Evolutionary conservation across 2,797 vertebrate species (phyloP), one percentile per base, ranked within the genome.

Genomic region (Myotis vivesi): DNA sequence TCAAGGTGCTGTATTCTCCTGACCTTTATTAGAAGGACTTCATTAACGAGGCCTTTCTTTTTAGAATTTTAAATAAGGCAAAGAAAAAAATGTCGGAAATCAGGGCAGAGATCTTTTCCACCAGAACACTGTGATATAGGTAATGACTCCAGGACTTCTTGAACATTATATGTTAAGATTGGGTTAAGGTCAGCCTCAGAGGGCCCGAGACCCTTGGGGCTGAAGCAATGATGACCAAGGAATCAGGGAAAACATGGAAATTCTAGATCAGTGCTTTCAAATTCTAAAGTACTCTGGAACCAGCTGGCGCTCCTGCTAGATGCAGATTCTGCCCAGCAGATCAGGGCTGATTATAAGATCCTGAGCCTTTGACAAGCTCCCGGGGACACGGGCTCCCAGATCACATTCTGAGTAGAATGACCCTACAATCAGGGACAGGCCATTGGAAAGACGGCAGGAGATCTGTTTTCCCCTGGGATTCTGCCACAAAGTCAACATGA

Each of bases 61-160:
- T 92, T 71, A 83, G 64, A 84, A 89, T 91, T 91, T 94, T 91
- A 97, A 92, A 79, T 69, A 66, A 92, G 38, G 30, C 69, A 89
- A 89, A 81, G 62, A 1, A n/a, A 66, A 95, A 59, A 44, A 46
- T 41, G 55, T 92, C 46, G 73, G 73, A 92, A 95, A 73, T 41
- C 28, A 64, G 25, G 33, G 30, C 17, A 92, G 81, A 89, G 87
- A 75, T 75, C 33, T 93, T 82, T 94, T 87, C 76, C 80, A 82
- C 44, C 0, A 44, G 49, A 68, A 95, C 95, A 79, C 46, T 69
- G 33, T 17, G 11, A 38, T 53, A 12, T 36, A 8, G n/a, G 15
- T 69, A 89, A 80, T 89, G 72, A 84, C 23, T 28, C 46, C 8
- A 59, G 79, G 41, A 89, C 13, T 71, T 51, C 87, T 86, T 44